Evolutionary conservation across 1,140 invertebrate genomes (phyloP).

Genomic region (Megathymus violae): DNA sequence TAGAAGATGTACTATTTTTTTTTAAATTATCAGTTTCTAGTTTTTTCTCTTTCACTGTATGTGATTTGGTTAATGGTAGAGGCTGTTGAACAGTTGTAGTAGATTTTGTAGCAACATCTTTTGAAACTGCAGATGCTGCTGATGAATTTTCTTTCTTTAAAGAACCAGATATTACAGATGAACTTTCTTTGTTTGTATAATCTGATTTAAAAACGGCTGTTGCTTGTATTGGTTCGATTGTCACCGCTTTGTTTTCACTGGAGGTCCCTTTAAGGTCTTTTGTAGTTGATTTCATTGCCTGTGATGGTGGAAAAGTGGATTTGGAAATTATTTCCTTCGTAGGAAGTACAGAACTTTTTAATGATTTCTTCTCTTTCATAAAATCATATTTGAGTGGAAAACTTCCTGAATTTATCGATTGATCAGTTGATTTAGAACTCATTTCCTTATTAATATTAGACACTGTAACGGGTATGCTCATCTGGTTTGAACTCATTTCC

Average conservation of each 20-base stretch:
- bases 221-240: slow-evolving; percentile 1
- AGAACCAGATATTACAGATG: too few species aligned
- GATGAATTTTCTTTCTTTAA: too few species aligned
- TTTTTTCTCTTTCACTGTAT: slow-evolving; percentile 1
- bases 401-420: neutral
- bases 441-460: neutral
- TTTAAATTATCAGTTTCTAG: neutral
- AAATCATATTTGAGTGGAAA: neutral
- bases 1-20: neutral
- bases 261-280: neutral
- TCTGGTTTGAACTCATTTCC: neutral
- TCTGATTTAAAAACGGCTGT: neutral
- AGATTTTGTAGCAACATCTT: neutral
- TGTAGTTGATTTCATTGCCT: neutral
- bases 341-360: too few species aligned
- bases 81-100: neutral
- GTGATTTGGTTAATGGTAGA: neutral
- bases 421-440: neutral
- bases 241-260: neutral
- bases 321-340: neutral
- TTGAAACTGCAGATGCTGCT: neutral
- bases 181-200: neutral
- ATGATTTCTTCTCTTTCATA: neutral
- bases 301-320: neutral
- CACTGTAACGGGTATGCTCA: neutral